A percentile compares a stretch with the other conserved stretches of the same genome.
Evolutionary conservation across 2,113 vertebrate genomes (phyloP).

Genomic region (Todiramphus saurophagus): DNA sequence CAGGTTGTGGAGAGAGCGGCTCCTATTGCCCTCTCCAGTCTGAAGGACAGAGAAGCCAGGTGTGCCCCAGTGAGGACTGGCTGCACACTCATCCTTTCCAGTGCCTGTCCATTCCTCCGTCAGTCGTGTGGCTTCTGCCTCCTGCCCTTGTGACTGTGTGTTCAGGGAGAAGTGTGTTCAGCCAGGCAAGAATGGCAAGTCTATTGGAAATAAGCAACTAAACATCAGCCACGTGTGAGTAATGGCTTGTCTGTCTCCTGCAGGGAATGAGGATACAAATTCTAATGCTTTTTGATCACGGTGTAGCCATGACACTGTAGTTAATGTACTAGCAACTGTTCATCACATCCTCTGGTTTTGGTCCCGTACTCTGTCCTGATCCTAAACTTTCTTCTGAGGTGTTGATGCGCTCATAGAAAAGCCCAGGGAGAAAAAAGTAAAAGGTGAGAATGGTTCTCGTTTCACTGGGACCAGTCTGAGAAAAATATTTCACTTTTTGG

Average conservation of each 20-base stretch:
- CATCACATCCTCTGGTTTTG: background rate
- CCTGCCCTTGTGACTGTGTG: fast-evolving
- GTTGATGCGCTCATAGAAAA: background rate
- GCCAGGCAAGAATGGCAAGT: background rate
- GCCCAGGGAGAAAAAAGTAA: background rate
- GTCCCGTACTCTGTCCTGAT: background rate
- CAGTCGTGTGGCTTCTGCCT: background rate
- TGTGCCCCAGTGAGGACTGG: background rate
- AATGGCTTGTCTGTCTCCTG: background rate
- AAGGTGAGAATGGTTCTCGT: background rate
- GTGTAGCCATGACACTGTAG: background rate
- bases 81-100: background rate
- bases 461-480: background rate
- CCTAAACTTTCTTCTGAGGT: background rate
- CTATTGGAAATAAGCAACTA: background rate
- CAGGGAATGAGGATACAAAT: background rate
- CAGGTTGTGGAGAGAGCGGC: background rate
- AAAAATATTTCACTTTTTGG: background rate
- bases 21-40: background rate
- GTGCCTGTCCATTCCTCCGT: background rate
- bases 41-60: background rate
- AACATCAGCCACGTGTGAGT: background rate
- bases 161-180: background rate
- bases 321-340: background rate
- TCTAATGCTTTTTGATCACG: background rate